Evolutionary conservation across 1,140 invertebrate species (phyloP).

Genomic region (Scaptomyza graminum): DNA sequence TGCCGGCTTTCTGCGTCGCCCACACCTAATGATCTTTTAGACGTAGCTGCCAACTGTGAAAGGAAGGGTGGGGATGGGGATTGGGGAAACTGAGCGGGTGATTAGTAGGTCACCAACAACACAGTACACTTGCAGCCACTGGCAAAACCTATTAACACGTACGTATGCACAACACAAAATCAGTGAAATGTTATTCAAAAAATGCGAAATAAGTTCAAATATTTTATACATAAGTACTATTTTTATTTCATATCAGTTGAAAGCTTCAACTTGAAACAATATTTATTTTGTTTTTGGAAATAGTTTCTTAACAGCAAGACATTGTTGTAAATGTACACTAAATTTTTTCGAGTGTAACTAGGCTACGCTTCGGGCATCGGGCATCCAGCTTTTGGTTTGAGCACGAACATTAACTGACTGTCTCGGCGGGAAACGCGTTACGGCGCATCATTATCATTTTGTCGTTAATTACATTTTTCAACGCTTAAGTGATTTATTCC

Average conservation of each 20-base stretch:
- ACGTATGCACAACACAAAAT: conserved; percentile 56
- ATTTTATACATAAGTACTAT: too few relatives aligned
- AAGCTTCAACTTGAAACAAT: too few relatives aligned
- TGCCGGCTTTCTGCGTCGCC: conserved; percentile 71
- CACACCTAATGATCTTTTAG: conserved; percentile 69
- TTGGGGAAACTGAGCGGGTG: conserved; percentile 67
- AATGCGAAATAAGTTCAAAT: too few relatives aligned
- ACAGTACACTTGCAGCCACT: conserved; percentile 21
- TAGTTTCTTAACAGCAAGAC: too few relatives aligned
- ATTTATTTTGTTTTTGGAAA: too few relatives aligned
- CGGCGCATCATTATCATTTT: conserved; percentile 78
- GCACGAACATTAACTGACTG: conserved; percentile 18
- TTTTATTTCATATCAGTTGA: too few relatives aligned
- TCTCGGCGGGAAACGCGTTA: conserved; percentile 64
- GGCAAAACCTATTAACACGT: conserved; percentile 58
- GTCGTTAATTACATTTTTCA: conserved; percentile 82
- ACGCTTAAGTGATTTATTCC: conserved; percentile 80
- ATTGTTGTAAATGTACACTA: too few relatives aligned
- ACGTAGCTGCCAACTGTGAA: conserved; percentile 19
- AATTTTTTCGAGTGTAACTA: not conserved
- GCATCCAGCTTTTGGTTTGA: not conserved
- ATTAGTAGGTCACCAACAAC: conserved; percentile 49
- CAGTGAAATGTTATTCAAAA: conserved; percentile 26
- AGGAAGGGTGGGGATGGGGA: too few relatives aligned
- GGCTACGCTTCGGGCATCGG: conserved; percentile 11